Evolutionary conservation across 1,140 invertebrate species (phyloP), one percentile per base, ranked within the genome.

Genomic region (Hermatobates lingyangjiaoensis): DNA sequence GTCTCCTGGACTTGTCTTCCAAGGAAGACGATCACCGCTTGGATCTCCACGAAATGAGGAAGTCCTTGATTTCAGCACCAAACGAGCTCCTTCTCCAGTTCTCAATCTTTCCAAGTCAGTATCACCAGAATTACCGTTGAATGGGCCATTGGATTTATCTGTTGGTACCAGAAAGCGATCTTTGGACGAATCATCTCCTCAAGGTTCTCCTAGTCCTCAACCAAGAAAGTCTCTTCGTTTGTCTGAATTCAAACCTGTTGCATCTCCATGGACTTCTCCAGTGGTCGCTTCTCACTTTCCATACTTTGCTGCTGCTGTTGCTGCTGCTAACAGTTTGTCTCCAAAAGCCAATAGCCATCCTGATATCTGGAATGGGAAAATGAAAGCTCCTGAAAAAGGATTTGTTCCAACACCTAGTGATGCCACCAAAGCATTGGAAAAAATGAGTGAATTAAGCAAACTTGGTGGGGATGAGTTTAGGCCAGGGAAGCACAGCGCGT

Each of bases 371-470:
- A 86, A 87, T 61, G 83, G 83, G 27, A 86, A 85, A 66, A 67
- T 78, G 55, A 84, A 86, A 60, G 72, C 81, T 54, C 69, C 71
- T 1, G 58, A 60, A 15, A 61, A 60, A 28, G 48, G 47, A 48
- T 59, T 58, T 58, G 30, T 59, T 39, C 71, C 75, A 1, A 53
- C 69, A 23, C 68, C 71, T 2, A 70, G 70, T 40, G 85, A 85
- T 64, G 84, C 85, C 0, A 83, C 80, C 12, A 87, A 88, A 63
- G 87, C 87, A 24, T 63, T 91, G 39, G 87, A 91, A 62, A 88
- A 90, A 62, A 90, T 92, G 87, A 87, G 82, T 58, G 87, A 91
- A 60, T 68, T 91, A 51, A 89, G 84, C 57, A 80, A 86, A 60
- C 66, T 87, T 5, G 82, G 84, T 5, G 80, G 81, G 1, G 81